These are phyloP conservation scores for Falco concolor DNA, from an alignment of 2,797 vertebrate genomes.

Conservation along the genomic window DNA sequence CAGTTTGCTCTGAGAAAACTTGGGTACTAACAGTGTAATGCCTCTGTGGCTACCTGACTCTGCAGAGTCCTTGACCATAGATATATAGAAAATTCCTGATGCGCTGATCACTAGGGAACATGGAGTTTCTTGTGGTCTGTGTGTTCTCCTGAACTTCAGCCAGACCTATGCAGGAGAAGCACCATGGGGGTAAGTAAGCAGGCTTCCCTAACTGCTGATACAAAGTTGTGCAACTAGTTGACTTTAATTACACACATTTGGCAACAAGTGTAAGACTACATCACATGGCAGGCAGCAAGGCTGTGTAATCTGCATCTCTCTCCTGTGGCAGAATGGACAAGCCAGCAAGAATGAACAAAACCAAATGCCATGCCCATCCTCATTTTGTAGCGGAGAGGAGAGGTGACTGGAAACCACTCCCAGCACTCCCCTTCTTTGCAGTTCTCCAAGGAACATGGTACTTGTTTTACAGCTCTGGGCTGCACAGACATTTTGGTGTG, in stretches of 20 bases:
- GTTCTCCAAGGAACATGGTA: background rate
- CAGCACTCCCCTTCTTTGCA: fast-evolving
- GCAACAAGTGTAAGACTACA: background rate
- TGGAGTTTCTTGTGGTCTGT: fast-evolving
- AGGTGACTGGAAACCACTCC: background rate
- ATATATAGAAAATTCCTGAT: background rate
- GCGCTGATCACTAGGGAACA: background rate
- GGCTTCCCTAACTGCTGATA: background rate
- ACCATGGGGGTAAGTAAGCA: background rate
- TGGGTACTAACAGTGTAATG: background rate
- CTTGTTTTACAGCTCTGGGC: background rate
- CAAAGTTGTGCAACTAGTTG: background rate
- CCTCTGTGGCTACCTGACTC: background rate
- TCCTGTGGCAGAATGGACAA: background rate
- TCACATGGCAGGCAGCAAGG: background rate
- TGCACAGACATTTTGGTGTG: background rate
- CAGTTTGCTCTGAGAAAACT: background rate
- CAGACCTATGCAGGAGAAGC: background rate
- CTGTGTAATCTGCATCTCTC: background rate
- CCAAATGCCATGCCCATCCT: background rate
- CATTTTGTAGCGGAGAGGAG: background rate
- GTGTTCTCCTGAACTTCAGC: background rate
- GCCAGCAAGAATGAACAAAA: background rate
- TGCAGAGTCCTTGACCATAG: background rate
- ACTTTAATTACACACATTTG: background rate